Evolutionary conservation across 2,888 invertebrate species (phyloP).

Genomic region (Dasysyrphus albostriatus): DNA sequence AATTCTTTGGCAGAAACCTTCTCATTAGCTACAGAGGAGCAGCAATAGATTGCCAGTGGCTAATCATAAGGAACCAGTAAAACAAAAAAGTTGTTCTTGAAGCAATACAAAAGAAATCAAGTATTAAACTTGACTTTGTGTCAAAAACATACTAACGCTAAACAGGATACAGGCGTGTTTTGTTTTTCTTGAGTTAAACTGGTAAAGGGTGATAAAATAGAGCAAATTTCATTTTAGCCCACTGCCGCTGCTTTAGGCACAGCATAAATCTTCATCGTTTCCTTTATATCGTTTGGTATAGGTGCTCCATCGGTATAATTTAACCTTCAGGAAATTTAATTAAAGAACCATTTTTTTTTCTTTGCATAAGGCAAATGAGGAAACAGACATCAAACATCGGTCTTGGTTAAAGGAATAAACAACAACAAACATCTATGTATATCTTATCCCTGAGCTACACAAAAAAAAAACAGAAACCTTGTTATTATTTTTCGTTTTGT

Average conservation of each 20-base stretch:
- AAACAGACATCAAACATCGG: constrained; percentile 17
- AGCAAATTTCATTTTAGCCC: neutral
- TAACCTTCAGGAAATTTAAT: constrained; percentile 55
- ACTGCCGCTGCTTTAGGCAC: neutral
- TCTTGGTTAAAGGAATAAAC: constrained; percentile 14
- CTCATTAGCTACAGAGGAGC: too few relatives aligned
- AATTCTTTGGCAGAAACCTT: too few relatives aligned
- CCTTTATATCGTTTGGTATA: neutral
- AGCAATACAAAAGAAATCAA: too few relatives aligned
- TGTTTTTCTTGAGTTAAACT: neutral
- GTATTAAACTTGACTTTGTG: too few relatives aligned
- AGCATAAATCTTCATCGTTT: neutral
- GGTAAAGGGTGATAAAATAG: neutral
- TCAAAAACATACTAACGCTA: too few relatives aligned
- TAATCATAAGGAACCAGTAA: too few relatives aligned
- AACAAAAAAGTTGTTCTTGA: too few relatives aligned
- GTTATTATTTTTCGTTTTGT: constrained; percentile 8
- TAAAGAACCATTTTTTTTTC: constrained; percentile 23
- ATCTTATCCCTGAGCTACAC: constrained; percentile 16
- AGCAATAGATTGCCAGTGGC: too few relatives aligned
- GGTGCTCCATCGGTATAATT: neutral
- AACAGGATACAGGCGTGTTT: too few relatives aligned
- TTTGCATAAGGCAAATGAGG: neutral
- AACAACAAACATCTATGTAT: constrained; percentile 9
- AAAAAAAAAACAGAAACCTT: neutral